A percentile compares a stretch with the other conserved stretches of the same genome.
phyloP scores from a whole-genome alignment of 1,140 invertebrate species.

The Bombus waltoni region DNA sequence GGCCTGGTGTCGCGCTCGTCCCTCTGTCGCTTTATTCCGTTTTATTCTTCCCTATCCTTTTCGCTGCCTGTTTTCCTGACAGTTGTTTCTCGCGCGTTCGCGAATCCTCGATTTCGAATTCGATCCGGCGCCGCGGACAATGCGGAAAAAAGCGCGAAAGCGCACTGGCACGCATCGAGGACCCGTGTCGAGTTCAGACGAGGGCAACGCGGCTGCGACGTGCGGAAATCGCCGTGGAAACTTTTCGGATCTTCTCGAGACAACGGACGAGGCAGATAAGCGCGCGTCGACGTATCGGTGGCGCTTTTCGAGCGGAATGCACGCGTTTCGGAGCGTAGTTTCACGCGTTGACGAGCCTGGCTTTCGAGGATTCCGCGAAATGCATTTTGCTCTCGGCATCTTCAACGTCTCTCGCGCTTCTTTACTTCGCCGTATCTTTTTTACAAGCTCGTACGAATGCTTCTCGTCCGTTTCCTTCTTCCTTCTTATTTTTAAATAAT shows the following conservation, averaged over 20 bases:
- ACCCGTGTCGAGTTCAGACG: background rate
- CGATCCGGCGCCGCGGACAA: too few relatives aligned
- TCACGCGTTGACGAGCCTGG: constrained; percentile 3
- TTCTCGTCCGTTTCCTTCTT: background rate
- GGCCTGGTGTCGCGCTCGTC: background rate
- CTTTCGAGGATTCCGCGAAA: background rate
- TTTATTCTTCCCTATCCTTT: background rate
- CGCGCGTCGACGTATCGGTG: constrained; percentile 7
- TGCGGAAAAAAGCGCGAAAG: background rate
- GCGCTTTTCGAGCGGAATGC: background rate
- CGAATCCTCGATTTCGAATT: background rate
- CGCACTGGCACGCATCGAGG: background rate
- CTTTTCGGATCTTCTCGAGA: background rate
- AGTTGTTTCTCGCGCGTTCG: background rate
- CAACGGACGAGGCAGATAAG: background rate
- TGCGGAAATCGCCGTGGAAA: constrained; percentile 4
- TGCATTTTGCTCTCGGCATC: background rate
- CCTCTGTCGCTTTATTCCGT: background rate
- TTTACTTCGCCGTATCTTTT: background rate
- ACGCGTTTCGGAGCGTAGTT: background rate
- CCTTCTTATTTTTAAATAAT: background rate
- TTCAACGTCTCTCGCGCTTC: background rate
- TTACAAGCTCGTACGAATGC: background rate
- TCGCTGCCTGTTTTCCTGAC: background rate
- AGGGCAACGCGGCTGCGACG: constrained; percentile 7